phyloP scores from a whole-genome alignment of 2,797 vertebrate species.

The Gouania willdenowi region DNA sequence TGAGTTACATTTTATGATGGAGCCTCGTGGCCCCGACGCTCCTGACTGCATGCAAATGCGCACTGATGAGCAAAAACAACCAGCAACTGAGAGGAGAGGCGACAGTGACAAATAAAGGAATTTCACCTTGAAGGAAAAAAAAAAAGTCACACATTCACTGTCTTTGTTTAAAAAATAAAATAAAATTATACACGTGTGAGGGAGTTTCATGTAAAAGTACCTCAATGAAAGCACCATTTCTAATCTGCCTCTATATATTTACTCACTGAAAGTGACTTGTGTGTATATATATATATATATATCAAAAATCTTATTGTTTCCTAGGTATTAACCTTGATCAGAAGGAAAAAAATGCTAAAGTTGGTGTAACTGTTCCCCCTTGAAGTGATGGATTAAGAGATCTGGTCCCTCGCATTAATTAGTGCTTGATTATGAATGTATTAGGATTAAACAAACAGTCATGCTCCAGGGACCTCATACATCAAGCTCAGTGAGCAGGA shows the following conservation, averaged over 20 bases:
- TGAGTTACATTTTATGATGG: conserved; percentile 62
- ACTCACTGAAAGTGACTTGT: too few relatives aligned
- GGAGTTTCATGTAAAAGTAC: too few relatives aligned
- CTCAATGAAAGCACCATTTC: too few relatives aligned
- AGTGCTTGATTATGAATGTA: conserved; percentile 75
- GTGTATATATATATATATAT: too few relatives aligned
- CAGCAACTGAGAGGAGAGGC: conserved; percentile 14
- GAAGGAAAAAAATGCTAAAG: conserved; percentile 67
- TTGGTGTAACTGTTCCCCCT: conserved; percentile 69
- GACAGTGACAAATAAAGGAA: too few relatives aligned
- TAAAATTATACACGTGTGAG: too few relatives aligned
- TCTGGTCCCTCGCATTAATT: conserved; percentile 72
- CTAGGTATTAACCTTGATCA: conserved; percentile 61
- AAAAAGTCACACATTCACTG: too few relatives aligned
- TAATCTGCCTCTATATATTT: too few relatives aligned
- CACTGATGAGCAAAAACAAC: conserved; percentile 47
- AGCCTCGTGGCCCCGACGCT: conserved; percentile 43
- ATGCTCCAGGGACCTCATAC: conserved; percentile 57
- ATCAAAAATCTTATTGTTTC: too few relatives aligned
- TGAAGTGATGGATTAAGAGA: conserved; percentile 68
- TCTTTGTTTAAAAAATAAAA: too few relatives aligned
- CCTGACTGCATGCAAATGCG: conserved; percentile 57
- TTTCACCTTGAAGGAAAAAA: too few relatives aligned
- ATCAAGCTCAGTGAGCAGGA: conserved; percentile 56
- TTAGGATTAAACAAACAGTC: conserved; percentile 71